Evolutionary conservation across 2,888 invertebrate genomes (phyloP), one percentile per base, ranked within the genome.

Genomic region (Ectemnius continuus): DNA sequence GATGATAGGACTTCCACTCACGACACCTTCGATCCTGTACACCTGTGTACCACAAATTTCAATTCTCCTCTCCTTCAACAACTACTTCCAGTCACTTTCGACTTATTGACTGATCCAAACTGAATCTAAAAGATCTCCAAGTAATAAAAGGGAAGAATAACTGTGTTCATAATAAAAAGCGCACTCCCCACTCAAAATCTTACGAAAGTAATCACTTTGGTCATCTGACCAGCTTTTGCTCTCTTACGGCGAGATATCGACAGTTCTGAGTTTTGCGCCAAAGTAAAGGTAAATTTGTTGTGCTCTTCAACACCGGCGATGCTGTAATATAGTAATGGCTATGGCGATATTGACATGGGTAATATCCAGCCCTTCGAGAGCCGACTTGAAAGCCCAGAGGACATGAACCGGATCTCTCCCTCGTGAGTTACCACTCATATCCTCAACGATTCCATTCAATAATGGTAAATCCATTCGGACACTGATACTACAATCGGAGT

Each of bases 291-390:
- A 83, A 81, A 83, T 79, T 79, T 82, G 74, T 82, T 76, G 74
- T 79, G 61, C 79, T 67, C 79, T 83, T 61, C n/a, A 78, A 72
- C 48, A 66, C 58, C 70, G 66, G 23, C 65, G 60, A 59, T 61
- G 65, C 66, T 65, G 62, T 81, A 81, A 83, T 81, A 79, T 74
- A 77, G 79, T 83, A 76, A 83, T 82, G 83, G 81, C 77, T 77
- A 74, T 67, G 48, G 13, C 60, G 60, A 23, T 70, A 64, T 70
- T 71, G 75, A 78, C 64, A 76, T 70, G 72, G 47, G 57, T 64
- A 71, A 63, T 69, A 75, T 70, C 66, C 72, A 62, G 68, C 23
- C 67, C 69, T 65, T 66, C 58, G 20, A 45, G 6, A 61, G 66
- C 52, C 45, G 67, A 68, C 67, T 79, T 59, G 14, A 23, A 52